Base-by-base conservation (phyloP, 2,888 invertebrate species). In the Abrostola triplasia region DNA sequence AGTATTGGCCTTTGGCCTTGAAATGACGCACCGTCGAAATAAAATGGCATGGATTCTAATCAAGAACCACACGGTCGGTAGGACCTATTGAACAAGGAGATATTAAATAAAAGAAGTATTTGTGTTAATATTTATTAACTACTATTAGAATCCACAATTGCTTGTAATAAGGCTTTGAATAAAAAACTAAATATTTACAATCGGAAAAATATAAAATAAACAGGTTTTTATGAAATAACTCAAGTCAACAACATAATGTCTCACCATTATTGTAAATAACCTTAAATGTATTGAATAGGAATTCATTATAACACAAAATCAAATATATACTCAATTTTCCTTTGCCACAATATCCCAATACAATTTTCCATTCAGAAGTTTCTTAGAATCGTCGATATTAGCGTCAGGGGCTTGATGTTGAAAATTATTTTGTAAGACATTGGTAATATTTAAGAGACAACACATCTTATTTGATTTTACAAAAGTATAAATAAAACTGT, bases 61-160 rank as follows among this genome's bases (percentile, higher is more conserved):
- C 24, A 24, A n/a, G 1, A 24, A 24, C 24, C 24, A 40, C 9
- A 40, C 40, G 7, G 7, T 10, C 7, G 10, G 7, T 40, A 10
- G 40, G 40, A 10, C 10, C 7, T 9, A n/a, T n/a, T n/a, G n/a
- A n/a, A n/a, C n/a, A n/a, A 37, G 35, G n/a, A 10, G 2, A 10
- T 12, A 42, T 36, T 74, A 72, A 73, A 54, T 72, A 69, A 84
- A 65, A 60, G 57, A 59, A 63, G 59, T 56, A 44, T 56, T 77
- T 80, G 76, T 84, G 85, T 85, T 84, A 87, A 86, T 83, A 64
- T 92, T 91, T 92, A 92, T 92, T 92, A 90, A 89, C 87, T 88
- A 88, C 82, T 79, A 86, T 85, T 88, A 88, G 84, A 89, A 88
- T 85, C 87, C 88, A 90, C 82, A 80, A 84, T 74, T 79, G 71